A percentile compares a stretch with the other conserved stretches of the same genome.
phyloP scores from a whole-genome alignment of 2,113 vertebrate species.

The Amblyopsis rosae region DNA sequence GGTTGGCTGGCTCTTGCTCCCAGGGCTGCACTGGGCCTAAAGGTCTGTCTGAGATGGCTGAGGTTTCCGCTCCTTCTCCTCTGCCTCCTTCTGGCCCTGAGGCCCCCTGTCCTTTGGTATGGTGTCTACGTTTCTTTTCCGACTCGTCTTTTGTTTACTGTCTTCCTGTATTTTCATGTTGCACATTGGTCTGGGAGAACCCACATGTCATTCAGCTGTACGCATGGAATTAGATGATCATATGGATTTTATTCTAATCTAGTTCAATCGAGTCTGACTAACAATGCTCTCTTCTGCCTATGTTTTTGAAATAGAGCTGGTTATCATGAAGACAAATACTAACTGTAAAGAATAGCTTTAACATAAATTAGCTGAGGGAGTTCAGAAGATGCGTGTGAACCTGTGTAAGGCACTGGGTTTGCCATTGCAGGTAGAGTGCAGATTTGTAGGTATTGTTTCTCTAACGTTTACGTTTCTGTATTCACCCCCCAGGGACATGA shows the following conservation, averaged over 20 bases:
- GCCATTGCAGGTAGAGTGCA: background rate
- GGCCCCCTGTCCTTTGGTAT: constrained; percentile 83
- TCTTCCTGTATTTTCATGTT: no score
- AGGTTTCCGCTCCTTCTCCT: constrained; percentile 61
- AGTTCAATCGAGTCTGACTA: no score
- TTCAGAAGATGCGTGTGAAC: background rate
- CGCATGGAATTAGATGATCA: no score
- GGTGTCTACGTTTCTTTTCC: constrained; percentile 62
- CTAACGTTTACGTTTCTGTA: constrained; percentile 13
- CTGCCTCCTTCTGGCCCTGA: constrained; percentile 68
- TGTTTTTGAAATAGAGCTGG: background rate
- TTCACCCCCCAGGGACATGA: constrained; percentile 84
- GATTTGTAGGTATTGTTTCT: background rate
- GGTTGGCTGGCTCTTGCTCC: constrained; percentile 47
- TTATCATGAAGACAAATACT: background rate
- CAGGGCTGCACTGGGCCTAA: constrained; percentile 68
- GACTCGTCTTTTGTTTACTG: background rate
- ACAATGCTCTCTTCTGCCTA: constrained; percentile 21
- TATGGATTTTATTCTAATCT: no score
- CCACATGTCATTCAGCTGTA: no score
- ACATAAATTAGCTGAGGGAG: background rate
- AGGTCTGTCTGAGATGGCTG: constrained; percentile 71
- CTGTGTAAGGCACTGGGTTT: background rate
- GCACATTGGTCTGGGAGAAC: no score
- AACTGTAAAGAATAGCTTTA: background rate